Base-by-base conservation (phyloP, 2,113 vertebrate genomes). In the Seriola aureovittata region DNA sequence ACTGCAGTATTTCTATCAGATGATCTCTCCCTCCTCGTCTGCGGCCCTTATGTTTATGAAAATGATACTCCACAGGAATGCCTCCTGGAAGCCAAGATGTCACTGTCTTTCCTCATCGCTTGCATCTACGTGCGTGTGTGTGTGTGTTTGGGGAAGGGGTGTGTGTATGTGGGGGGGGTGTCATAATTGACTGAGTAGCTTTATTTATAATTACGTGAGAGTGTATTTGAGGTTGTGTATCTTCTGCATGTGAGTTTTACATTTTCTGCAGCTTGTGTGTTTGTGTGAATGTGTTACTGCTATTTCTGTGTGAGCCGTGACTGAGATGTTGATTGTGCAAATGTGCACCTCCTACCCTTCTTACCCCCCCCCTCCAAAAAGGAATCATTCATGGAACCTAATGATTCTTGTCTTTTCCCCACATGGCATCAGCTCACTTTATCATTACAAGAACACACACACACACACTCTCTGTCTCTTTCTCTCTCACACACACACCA, bases 1-100 rank as follows among this genome's bases (percentile, higher is more conserved):
- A 89, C 89, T 93, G 91, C 93, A 91, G 92, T 90, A 86, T 91
- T 91, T 93, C 92, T 92, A 94, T 93, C 93, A 90, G 91, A 93
- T 93, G 87, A 91, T 91, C 91, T 93, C 88, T 89, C 91, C 91
- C 85, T 89, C 75, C 84, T 93, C 84, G 90, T 94, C 93, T 90
- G 90, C 85, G 75, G 89, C 89, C 92, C 93, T 93, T 91, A 91
- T 94, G 93, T 94, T 94, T 94, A 94, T 94, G 93, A 94, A 94
- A 93, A 93, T 93, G 92, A 94, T 94, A 91, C 89, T 93, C 93
- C 82, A 75, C 91, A 91, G 92, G 93, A 94, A 94, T 93, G 92
- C 93, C 88, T 91, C 86, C 81, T 88, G 90, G 90, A 89, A 92
- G 93, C 93, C 93, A 94, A 93, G 82, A 93, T 92, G 91, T 91